Percentiles rank a stretch among this genome's conserved stretches.
phyloP scores from a whole-genome alignment of 2,888 invertebrate species.

The Caenorhabditis afra region DNA sequence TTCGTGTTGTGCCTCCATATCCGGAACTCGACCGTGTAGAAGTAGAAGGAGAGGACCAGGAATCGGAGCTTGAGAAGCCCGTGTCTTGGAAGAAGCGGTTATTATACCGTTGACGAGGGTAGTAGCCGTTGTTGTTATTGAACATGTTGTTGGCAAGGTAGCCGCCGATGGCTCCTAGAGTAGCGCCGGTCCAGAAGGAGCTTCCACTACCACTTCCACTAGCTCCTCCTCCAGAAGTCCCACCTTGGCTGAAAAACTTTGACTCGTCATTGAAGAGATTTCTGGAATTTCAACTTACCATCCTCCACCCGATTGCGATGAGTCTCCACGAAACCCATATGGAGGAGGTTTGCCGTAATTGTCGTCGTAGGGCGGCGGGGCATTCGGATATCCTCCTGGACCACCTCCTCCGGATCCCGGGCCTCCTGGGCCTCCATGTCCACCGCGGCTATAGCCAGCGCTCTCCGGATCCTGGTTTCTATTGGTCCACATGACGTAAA shows the following conservation, averaged over 20 bases:
- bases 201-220: slow-evolving; percentile 34
- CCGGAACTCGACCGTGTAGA: slow-evolving; percentile 56
- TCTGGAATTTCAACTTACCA: slow-evolving; percentile 17
- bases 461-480: slow-evolving; percentile 39
- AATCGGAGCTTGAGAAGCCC: slow-evolving; percentile 35
- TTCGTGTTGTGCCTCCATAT: slow-evolving; percentile 71
- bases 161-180: slow-evolving; percentile 75
- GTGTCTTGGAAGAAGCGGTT: slow-evolving; percentile 44
- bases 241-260: slow-evolving; percentile 38
- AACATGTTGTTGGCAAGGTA: slow-evolving; percentile 63
- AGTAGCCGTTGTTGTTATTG: slow-evolving; percentile 40
- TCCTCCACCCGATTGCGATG: slow-evolving; percentile 42
- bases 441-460: slow-evolving; percentile 39
- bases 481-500: slow-evolving; percentile 67
- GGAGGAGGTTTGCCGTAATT: slow-evolving; percentile 58
- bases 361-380: slow-evolving; percentile 71
- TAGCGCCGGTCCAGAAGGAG: slow-evolving; percentile 72
- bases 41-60: slow-evolving; percentile 46
- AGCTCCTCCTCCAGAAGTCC: slow-evolving; percentile 30
- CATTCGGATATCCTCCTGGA: slow-evolving; percentile 61
- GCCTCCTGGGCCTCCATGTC: slow-evolving; percentile 43
- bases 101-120: slow-evolving; percentile 35
- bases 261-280: neutral
- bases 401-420: slow-evolving; percentile 59
- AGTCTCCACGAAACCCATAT: slow-evolving; percentile 56